These are phyloP conservation scores for Argya squamiceps DNA, from an alignment of 2,797 vertebrate species.

Conservation along the genomic window DNA sequence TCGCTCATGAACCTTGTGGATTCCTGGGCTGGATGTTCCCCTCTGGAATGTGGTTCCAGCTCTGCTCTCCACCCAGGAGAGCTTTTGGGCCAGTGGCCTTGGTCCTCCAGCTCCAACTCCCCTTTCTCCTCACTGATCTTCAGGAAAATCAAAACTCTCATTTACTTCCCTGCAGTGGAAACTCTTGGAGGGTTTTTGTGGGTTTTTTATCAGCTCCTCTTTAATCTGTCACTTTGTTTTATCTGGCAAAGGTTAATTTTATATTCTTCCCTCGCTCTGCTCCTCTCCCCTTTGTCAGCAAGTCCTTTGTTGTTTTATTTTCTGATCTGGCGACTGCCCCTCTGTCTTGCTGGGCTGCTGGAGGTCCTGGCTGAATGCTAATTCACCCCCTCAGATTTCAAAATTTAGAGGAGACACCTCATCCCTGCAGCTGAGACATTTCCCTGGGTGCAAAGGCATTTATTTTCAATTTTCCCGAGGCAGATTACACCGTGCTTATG, in stretches of 20 bases:
- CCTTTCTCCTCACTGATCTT: neutral
- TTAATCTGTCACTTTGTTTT: neutral
- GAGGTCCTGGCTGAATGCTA: neutral
- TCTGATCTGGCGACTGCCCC: neutral
- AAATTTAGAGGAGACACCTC: neutral
- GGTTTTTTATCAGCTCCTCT: neutral
- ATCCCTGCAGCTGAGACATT: neutral
- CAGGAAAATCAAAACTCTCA: neutral
- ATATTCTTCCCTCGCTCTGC: neutral
- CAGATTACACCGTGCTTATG: neutral
- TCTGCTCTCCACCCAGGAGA: rapidly evolving
- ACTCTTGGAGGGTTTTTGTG: neutral
- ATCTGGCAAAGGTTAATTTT: neutral
- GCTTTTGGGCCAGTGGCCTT: neutral
- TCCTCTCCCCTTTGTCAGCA: constrained; percentile 19
- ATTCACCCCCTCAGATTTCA: neutral
- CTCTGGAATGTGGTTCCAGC: neutral
- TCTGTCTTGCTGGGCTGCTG: neutral
- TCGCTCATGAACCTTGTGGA: rapidly evolving
- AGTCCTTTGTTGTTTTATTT: constrained; percentile 17
- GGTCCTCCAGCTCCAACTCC: rapidly evolving
- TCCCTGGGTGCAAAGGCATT: neutral
- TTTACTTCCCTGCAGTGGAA: neutral
- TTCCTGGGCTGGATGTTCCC: neutral
- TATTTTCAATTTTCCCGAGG: neutral